A percentile compares a stretch with the other conserved stretches of the same genome.
Evolutionary conservation across 2,888 invertebrate genomes (phyloP).

Genomic region (Thereva nobilitata): DNA sequence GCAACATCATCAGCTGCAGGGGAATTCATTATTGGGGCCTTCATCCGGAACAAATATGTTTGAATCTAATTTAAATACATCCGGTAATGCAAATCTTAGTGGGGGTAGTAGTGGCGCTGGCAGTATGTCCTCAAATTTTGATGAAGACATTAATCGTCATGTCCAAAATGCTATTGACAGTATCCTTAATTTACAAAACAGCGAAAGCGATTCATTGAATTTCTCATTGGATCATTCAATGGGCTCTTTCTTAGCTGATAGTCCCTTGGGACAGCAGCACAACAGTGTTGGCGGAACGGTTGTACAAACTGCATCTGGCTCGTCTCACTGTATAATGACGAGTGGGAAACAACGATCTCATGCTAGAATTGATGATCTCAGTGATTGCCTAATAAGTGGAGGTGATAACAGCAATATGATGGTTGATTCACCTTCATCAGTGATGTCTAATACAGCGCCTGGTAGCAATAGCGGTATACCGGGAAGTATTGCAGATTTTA

Average conservation of each 20-base stretch:
- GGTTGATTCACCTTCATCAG: conserved; percentile 44
- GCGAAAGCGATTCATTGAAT: conserved; percentile 58
- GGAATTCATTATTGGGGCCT: conserved; percentile 50
- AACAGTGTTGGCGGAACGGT: conserved; percentile 31
- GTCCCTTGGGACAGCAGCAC: conserved; percentile 50
- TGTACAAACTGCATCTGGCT: conserved; percentile 19
- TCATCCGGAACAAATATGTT: conserved; percentile 9
- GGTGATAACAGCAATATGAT: conserved; percentile 47
- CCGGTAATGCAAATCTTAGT: conserved; percentile 41
- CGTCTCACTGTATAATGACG: conserved; percentile 20
- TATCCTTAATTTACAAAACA: conserved; percentile 70
- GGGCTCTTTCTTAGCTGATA: conserved; percentile 56
- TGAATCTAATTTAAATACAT: conserved; percentile 20
- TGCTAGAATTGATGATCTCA: conserved; percentile 53
- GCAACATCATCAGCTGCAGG: conserved; percentile 52
- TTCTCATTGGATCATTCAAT: conserved; percentile 55
- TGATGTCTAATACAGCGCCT: conserved; percentile 33
- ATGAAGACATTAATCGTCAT: conserved; percentile 74
- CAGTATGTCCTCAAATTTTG: conserved; percentile 54
- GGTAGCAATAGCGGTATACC: conserved; percentile 27
- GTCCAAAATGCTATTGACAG: conserved; percentile 81
- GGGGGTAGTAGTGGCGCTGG: conserved; percentile 41
- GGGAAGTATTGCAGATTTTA: conserved; percentile 50
- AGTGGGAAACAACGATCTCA: conserved; percentile 42
- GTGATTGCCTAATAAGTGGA: conserved; percentile 54